Base-by-base conservation (phyloP, 2,888 invertebrate genomes). In the Drosophila rellima region DNA sequence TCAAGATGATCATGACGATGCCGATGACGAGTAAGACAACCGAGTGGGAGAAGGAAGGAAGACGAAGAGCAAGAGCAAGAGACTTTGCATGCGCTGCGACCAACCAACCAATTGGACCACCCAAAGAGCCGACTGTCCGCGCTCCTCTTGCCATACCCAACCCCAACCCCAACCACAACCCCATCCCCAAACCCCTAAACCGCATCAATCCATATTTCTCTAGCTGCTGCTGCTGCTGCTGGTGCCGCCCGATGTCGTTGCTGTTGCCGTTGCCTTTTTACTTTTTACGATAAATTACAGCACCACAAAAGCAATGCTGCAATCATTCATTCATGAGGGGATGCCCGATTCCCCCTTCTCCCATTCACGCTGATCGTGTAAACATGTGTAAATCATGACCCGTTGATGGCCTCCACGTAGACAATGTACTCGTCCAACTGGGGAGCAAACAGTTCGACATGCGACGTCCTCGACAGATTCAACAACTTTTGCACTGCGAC, bases 361-460 rank as follows among this genome's bases (percentile, higher is more conserved):
- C 51, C 56, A 44, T 48, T 45, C 33, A 1, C 31, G 52, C 45
- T 35, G 57, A 54, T 70, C 69, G 74, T 91, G 86, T 91, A 91
- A 91, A 91, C 91, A 91, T 90, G 82, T 91, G 91, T 91, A 91
- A 91, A 91, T 91, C 90, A 91, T 90, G 80, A 78, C 78, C 78
- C 88, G 89, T 70, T 87, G 88, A 88, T 80, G 80, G 82, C 78
- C 74, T 67, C 73, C 74, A 74, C 73, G 66, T 70, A 65, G 71
- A 55, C 54, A 42, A 33, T 45, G 18, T 23, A 10, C 31, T 11
- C 26, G 26, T 26, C 6, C 26, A 7, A 26, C 26, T 26, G 51
- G 31, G 51, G 10, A 45, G 54, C 60, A 40, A 48, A 50, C 60
- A 50, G 47, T 31, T 59, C 56, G 68, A 55, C 86, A 83, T 88